Evolutionary conservation across 1,140 invertebrate species (phyloP).

Genomic region (Drosophila rufa): DNA sequence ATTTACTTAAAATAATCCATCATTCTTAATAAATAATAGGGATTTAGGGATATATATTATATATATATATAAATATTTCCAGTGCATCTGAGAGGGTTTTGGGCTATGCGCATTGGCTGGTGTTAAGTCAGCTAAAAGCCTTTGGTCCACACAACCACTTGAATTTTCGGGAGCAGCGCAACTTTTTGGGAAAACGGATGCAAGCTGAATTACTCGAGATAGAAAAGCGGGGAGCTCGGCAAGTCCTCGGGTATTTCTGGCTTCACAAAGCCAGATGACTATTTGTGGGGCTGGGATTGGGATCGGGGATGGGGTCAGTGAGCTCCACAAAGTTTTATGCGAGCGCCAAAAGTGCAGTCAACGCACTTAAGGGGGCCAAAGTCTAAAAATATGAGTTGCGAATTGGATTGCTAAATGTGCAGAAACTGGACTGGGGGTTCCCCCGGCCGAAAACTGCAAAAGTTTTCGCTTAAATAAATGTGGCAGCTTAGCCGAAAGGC

Average conservation of each 20-base stretch:
- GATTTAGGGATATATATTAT: no score
- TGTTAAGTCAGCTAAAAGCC: slow-evolving; percentile 83
- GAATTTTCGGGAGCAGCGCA: slow-evolving; percentile 64
- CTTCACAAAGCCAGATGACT: slow-evolving; percentile 65
- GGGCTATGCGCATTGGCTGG: slow-evolving; percentile 49
- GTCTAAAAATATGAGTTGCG: slow-evolving; percentile 77
- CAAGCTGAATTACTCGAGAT: slow-evolving; percentile 68
- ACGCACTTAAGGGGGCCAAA: slow-evolving; percentile 63
- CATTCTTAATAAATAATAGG: no score
- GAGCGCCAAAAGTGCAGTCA: slow-evolving; percentile 75
- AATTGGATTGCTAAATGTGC: slow-evolving; percentile 63
- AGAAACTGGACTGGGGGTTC: slow-evolving; percentile 12
- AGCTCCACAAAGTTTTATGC: slow-evolving; percentile 71
- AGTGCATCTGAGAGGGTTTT: slow-evolving; percentile 21
- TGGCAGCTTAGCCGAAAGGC: slow-evolving; percentile 39
- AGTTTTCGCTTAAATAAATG: slow-evolving; percentile 68
- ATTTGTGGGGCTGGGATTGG: slow-evolving; percentile 28
- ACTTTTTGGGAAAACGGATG: slow-evolving; percentile 80
- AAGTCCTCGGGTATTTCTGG: slow-evolving; percentile 20
- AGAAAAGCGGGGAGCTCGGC: slow-evolving; percentile 21
- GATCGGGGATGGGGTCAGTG: slow-evolving; percentile 9
- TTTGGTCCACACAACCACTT: slow-evolving; percentile 69
- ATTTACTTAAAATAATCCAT: no score
- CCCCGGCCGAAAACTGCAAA: slow-evolving; percentile 13
- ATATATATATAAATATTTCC: no score